Evolutionary conservation across 37 sponge, comb jelly and placozoan genomes (phyloP), one percentile per base, ranked within the genome.

Genomic region (Hormiphora californensis): DNA sequence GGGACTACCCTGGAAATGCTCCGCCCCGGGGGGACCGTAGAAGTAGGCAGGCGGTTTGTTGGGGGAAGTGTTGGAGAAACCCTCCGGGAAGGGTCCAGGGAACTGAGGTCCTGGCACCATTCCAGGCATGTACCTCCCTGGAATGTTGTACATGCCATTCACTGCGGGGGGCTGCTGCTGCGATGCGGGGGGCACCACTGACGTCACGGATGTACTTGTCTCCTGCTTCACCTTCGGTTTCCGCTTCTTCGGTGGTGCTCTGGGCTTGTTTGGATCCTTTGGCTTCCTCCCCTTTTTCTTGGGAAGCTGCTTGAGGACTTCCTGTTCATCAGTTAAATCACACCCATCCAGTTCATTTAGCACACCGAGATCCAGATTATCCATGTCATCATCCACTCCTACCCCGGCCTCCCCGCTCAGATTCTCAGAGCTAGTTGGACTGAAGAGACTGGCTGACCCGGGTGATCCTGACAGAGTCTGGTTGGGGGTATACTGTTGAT

Each of bases 281-380:
- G 81, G 81, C 23, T 73, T 73, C 1, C 81, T 27, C 21, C 81
- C 81, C 81, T 73, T 73, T 27, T 43, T 43, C 23, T 73, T 73
- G 5, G 81, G 23, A 73, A 33, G 46, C 1, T n/a, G 46, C 44
- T 46, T 33, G 44, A 73, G 81, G 4, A 23, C 43, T 73, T 73
- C 81, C 43, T 73, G 81, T 40, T 73, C 81, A 73, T 73, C 81
- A 39, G 81, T 73, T 30, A 73, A 28, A 40, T 73, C 81, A 73
- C 81, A 73, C 0, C 81, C 81, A 33, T 73, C 81, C 41, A 73
- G 25, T 28, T 73, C 81, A 40, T 73, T 73, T 0, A 73, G 81
- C 40, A 73, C 43, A 2, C 81, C 81, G 28, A 73, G 35, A 19
- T 73, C 81, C 1, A 73, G 46, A 73, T 73, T 73, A 4, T 73